phyloP scores from a whole-genome alignment of 2,113 vertebrate species.

The Ptychochromis oligacanthus region DNA sequence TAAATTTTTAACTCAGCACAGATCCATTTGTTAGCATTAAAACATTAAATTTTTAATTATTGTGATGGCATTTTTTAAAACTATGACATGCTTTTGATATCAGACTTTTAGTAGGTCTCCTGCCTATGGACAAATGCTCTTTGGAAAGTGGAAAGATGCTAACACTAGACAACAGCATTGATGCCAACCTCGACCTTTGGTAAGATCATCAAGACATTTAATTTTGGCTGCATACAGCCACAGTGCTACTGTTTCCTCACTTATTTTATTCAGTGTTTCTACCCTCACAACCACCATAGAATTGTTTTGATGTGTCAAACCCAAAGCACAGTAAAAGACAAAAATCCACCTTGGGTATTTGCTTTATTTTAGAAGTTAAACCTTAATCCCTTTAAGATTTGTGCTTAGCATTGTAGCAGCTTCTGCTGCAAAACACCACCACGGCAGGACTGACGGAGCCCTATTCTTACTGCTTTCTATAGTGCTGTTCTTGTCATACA shows the following conservation, averaged over 20 bases:
- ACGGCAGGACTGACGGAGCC: not conserved
- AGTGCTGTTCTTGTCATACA: not conserved
- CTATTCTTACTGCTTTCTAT: not conserved
- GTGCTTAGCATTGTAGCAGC: not conserved
- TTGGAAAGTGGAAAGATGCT: slow-evolving; percentile 42
- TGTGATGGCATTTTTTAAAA: not conserved
- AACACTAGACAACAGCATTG: slow-evolving; percentile 44
- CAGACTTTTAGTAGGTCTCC: slow-evolving; percentile 48
- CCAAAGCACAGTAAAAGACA: not conserved
- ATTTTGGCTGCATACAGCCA: not conserved
- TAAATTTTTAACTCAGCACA: not conserved
- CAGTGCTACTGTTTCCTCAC: not conserved
- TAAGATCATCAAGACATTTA: slow-evolving; percentile 21
- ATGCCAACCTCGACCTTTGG: slow-evolving; percentile 62
- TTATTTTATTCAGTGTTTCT: not conserved
- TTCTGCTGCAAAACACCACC: too few relatives aligned
- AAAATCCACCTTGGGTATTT: not conserved
- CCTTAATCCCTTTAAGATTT: too few relatives aligned
- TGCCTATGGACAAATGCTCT: slow-evolving; percentile 65
- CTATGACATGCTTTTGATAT: not conserved
- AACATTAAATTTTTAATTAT: not conserved
- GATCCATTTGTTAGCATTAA: too few relatives aligned
- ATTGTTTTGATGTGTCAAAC: not conserved
- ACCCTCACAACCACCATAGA: not conserved
- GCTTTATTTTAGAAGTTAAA: not conserved